Evolutionary conservation across 2,113 vertebrate species (phyloP).

Genomic region (Epinephelus moara): DNA sequence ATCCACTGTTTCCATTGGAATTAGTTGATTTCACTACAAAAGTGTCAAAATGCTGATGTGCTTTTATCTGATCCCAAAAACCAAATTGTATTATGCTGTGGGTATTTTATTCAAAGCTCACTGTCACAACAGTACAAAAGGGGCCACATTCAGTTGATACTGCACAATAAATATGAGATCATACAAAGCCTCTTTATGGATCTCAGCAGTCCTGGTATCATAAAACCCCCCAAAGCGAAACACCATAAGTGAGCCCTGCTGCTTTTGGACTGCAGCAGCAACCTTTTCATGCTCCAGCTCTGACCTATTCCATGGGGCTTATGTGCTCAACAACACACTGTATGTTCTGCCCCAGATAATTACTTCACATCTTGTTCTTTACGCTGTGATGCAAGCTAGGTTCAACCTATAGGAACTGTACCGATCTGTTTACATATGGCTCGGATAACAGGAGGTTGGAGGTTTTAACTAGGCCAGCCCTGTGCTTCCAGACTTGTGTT

Average conservation of each 20-base stretch:
- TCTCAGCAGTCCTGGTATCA: neutral
- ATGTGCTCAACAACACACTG: conserved; percentile 23
- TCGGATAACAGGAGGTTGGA: conserved; percentile 14
- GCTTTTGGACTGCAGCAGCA: conserved; percentile 29
- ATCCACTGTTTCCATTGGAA: neutral
- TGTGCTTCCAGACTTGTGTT: conserved; percentile 6
- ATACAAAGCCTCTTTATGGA: neutral
- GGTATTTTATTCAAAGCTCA: neutral
- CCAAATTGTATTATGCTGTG: neutral
- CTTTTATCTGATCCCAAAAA: neutral
- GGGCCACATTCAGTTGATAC: neutral
- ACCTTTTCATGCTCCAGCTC: conserved; percentile 46
- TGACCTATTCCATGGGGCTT: conserved; percentile 44
- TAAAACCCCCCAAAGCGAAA: conserved; percentile 5
- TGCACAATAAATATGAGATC: neutral
- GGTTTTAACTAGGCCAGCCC: conserved; percentile 5
- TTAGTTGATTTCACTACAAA: neutral
- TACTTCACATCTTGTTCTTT: conserved; percentile 50
- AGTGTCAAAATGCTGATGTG: neutral
- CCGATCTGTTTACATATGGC: neutral
- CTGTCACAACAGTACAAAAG: neutral
- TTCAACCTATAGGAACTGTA: conserved; percentile 12
- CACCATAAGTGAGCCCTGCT: conserved; percentile 1
- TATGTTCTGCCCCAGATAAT: conserved; percentile 53
- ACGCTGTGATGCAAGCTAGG: conserved; percentile 21